phyloP scores from a whole-genome alignment of 2,113 vertebrate genomes.

The Myotis yumanensis region DNA sequence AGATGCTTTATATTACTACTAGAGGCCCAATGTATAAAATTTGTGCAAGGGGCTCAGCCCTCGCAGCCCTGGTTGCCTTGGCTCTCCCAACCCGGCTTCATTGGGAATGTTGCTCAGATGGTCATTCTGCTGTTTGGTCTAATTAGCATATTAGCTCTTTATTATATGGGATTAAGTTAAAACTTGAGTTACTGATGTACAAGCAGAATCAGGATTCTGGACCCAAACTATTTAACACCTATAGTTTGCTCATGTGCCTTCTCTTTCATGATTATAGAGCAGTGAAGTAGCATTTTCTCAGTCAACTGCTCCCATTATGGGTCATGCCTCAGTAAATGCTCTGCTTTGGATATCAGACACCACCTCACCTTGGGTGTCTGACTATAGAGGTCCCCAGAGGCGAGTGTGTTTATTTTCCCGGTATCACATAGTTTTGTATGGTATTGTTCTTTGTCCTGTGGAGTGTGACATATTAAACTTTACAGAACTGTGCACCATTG shows the following conservation, averaged over 20 bases:
- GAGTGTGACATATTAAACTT: not conserved
- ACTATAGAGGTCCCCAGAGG: constrained; percentile 2
- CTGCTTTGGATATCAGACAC: not conserved
- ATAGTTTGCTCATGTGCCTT: constrained; percentile 10
- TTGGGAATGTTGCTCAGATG: too few relatives aligned
- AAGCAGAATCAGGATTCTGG: constrained; percentile 5
- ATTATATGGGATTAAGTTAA: not conserved
- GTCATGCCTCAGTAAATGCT: constrained; percentile 1
- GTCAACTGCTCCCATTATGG: not conserved
- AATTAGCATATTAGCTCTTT: too few relatives aligned
- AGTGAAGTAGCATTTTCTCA: not conserved
- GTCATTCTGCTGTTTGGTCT: too few relatives aligned
- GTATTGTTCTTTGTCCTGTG: constrained; percentile 17
- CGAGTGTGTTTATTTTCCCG: constrained; percentile 43
- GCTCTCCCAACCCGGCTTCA: too few relatives aligned
- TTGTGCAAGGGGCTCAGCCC: too few relatives aligned
- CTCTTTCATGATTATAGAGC: constrained; percentile 33
- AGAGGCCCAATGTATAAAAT: too few relatives aligned
- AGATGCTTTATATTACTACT: not conserved
- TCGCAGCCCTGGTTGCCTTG: too few relatives aligned
- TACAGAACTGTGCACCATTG: not conserved
- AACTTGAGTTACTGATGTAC: constrained; percentile 34
- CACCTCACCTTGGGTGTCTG: constrained; percentile 18
- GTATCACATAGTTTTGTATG: not conserved
- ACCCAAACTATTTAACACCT: not conserved